phyloP scores from a whole-genome alignment of 1,140 invertebrate genomes.

The Achroia grisella region DNA sequence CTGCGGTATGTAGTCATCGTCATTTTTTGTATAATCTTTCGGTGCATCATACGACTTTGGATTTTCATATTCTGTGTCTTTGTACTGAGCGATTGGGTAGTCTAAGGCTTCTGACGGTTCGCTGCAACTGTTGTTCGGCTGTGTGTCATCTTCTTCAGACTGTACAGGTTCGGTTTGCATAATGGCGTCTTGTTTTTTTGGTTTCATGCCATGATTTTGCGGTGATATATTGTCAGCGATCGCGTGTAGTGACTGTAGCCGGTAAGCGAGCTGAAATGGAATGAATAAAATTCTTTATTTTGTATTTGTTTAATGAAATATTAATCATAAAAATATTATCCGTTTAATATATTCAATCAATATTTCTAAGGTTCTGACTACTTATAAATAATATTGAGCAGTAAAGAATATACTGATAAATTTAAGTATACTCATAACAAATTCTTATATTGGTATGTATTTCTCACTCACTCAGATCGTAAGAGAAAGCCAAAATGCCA shows the following conservation, averaged over 20 bases:
- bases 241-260: constrained; percentile 32
- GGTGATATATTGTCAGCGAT: constrained; percentile 28
- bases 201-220: constrained; percentile 17
- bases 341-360: too few relatives aligned
- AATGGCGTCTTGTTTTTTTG: constrained; percentile 55
- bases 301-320: too few relatives aligned
- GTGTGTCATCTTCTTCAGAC: constrained; percentile 44
- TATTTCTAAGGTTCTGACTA: too few relatives aligned
- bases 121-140: constrained; percentile 31
- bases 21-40: constrained; percentile 45
- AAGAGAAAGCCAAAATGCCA: too few relatives aligned
- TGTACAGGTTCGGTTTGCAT: constrained; percentile 61
- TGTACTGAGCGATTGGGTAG: not conserved
- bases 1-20: constrained; percentile 50
- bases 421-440: too few relatives aligned
- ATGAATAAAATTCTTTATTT: not conserved
- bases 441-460: too few relatives aligned
- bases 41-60: constrained; percentile 28
- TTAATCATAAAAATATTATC: too few relatives aligned
- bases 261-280: constrained; percentile 37
- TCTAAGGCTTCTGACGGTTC: constrained; percentile 25
- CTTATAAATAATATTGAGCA: too few relatives aligned
- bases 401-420: too few relatives aligned
- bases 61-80: not conserved
- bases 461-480: too few relatives aligned